A percentile compares a stretch with the other conserved stretches of the same genome.
These are phyloP conservation scores for Colistium nudipinnis DNA, from an alignment of 2,113 vertebrate genomes.

Conservation along the genomic window DNA sequence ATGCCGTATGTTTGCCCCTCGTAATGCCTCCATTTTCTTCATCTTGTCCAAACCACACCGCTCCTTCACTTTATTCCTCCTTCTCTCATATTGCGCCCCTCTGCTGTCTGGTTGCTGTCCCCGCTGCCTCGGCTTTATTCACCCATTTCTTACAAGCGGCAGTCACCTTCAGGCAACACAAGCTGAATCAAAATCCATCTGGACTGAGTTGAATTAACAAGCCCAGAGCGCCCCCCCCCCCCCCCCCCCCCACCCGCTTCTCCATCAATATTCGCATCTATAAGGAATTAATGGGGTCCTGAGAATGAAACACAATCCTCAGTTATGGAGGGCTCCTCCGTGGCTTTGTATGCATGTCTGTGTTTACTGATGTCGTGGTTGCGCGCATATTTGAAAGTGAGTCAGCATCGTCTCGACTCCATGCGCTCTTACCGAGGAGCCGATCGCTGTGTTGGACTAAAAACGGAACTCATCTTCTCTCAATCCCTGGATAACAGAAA, in stretches of 20 bases:
- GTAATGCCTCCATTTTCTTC: not conserved
- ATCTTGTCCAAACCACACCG: not conserved
- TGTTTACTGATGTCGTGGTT: slow-evolving; percentile 11
- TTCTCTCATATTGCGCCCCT: not conserved
- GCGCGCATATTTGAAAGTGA: not conserved
- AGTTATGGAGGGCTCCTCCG: slow-evolving; percentile 43
- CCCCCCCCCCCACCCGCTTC: no score
- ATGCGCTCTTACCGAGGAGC: not conserved
- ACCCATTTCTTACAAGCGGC: slow-evolving; percentile 42
- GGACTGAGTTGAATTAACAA: slow-evolving; percentile 70
- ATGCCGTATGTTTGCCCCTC: not conserved
- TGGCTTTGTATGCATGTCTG: slow-evolving; percentile 27
- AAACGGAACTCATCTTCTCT: slow-evolving; percentile 10
- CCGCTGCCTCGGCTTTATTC: slow-evolving; percentile 20
- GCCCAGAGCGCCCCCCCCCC: slow-evolving; percentile 48
- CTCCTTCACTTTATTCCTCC: not conserved
- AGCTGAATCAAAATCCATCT: slow-evolving; percentile 62
- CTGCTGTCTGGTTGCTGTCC: not conserved
- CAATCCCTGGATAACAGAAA: slow-evolving; percentile 1
- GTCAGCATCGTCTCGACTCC: not conserved
- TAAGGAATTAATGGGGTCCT: slow-evolving; percentile 71
- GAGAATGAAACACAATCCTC: slow-evolving; percentile 69
- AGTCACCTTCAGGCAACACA: slow-evolving; percentile 60
- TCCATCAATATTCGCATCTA: slow-evolving; percentile 72
- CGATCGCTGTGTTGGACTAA: slow-evolving; percentile 5